Evolutionary conservation across 92 coral and sea anemone genomes (phyloP).

Genomic region (Palythoa heliodiscus): DNA sequence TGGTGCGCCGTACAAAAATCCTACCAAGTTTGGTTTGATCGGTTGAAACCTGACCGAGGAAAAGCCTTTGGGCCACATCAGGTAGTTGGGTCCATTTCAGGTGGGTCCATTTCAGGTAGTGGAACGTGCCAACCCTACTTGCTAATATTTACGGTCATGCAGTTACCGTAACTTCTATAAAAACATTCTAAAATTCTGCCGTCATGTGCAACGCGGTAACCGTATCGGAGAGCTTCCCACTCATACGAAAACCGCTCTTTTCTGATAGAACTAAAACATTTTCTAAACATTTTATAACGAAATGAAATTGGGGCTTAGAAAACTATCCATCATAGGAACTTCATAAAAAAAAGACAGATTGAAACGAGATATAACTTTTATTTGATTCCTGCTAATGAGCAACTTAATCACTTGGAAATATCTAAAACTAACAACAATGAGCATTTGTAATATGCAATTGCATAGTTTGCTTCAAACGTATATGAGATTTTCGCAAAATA

Average conservation of each 20-base stretch:
- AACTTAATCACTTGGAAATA: conserved; percentile 2
- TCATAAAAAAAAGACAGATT: conserved; percentile 1
- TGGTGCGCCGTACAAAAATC: conserved; percentile 6
- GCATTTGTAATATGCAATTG: conserved; percentile 3
- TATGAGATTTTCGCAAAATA: conserved; percentile 2
- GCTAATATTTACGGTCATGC: conserved; percentile 4
- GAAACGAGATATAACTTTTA: conserved; percentile 2
- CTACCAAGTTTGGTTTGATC: conserved; percentile 4
- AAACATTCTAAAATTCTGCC: conserved; percentile 3
- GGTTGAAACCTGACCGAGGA: conserved; percentile 7
- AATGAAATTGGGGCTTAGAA: conserved; percentile 4
- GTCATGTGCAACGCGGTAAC: conserved; percentile 7
- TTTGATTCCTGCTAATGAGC: conserved; percentile 4
- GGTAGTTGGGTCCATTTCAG: conserved; percentile 6
- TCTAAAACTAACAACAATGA: conserved; percentile 2
- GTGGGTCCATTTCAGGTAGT: conserved; percentile 6
- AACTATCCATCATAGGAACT: conserved; percentile 4
- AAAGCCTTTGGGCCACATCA: conserved; percentile 6
- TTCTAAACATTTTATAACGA: conserved; percentile 1
- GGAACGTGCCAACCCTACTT: conserved; percentile 7
- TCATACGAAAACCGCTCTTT: conserved; percentile 4
- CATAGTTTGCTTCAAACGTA: conserved; percentile 4
- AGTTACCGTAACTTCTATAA: conserved; percentile 3
- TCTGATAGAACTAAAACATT: conserved; percentile 2
- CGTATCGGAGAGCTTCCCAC: conserved; percentile 7